Percentiles rank a stretch among this genome's conserved stretches.
phyloP scores from a whole-genome alignment of 2,888 invertebrate species.

The Stictocephala bisonia region DNA sequence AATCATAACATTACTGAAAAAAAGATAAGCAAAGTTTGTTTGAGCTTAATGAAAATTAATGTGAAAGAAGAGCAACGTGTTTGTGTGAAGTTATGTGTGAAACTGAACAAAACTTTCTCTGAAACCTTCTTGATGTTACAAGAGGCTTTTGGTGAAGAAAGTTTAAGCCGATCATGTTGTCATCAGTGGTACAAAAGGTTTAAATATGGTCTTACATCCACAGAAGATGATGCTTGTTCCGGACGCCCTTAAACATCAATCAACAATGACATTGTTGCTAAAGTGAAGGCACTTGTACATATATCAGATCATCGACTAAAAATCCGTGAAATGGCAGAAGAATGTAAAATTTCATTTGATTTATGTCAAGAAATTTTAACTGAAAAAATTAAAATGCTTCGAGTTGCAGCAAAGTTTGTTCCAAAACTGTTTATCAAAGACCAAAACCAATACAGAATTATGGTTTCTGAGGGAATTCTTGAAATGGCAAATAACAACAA shows the following conservation, averaged over 20 bases:
- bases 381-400: too few species aligned
- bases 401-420: too few species aligned
- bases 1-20: neutral
- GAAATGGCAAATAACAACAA: too few species aligned
- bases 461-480: too few species aligned
- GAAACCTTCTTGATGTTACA: neutral
- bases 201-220: neutral
- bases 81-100: neutral
- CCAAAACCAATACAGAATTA: too few species aligned
- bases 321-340: too few species aligned
- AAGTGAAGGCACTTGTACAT: neutral
- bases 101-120: neutral
- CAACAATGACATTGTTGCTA: neutral
- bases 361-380: too few species aligned
- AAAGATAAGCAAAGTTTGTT: neutral
- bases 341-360: too few species aligned
- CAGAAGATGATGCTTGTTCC: neutral
- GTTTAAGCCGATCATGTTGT: neutral
- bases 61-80: neutral
- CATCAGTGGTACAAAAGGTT: constrained; percentile 5
- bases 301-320: too few species aligned
- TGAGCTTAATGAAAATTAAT: neutral
- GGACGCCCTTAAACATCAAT: neutral
- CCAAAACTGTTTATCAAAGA: too few species aligned
- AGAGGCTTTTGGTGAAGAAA: neutral